Conservation (phyloP, 2,797 vertebrate species). For the Balearica regulorum region DNA sequence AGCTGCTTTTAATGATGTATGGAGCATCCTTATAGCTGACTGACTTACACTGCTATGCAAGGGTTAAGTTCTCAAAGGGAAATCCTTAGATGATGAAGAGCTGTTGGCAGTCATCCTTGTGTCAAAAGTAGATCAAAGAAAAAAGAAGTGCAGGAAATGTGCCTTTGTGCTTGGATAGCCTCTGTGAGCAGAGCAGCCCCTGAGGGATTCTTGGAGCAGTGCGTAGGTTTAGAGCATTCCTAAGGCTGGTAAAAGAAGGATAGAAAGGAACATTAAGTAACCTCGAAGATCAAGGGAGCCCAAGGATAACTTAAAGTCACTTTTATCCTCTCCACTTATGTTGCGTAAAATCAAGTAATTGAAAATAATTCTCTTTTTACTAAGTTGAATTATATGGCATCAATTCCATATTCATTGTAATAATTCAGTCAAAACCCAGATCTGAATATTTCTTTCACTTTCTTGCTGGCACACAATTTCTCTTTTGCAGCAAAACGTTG, state of each 20-base stretch:
- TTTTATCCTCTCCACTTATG: not conserved
- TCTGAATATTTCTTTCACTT: not conserved
- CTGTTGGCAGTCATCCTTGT: not conserved
- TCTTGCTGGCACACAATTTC: not conserved
- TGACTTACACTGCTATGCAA: not conserved
- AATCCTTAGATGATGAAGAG: not conserved
- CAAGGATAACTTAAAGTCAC: not conserved
- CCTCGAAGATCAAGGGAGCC: not conserved
- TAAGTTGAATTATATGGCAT: not conserved
- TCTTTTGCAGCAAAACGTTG: not conserved
- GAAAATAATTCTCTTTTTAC: not conserved
- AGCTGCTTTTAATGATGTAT: not conserved
- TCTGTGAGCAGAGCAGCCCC: not conserved
- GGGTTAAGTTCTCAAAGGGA: not conserved
- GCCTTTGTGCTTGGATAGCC: not conserved
- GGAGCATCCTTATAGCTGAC: not conserved
- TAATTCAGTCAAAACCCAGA: not conserved
- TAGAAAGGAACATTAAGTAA: not conserved
- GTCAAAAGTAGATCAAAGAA: slow-evolving; percentile 30
- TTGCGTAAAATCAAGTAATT: not conserved
- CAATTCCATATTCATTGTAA: not conserved
- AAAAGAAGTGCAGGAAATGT: not conserved
- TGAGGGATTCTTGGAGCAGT: not conserved
- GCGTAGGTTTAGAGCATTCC: not conserved
- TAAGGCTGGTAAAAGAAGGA: not conserved